Percentiles rank a stretch among this genome's conserved stretches.
phyloP scores from a whole-genome alignment of 1,140 invertebrate genomes.

The Nilaparvata lugens region DNA sequence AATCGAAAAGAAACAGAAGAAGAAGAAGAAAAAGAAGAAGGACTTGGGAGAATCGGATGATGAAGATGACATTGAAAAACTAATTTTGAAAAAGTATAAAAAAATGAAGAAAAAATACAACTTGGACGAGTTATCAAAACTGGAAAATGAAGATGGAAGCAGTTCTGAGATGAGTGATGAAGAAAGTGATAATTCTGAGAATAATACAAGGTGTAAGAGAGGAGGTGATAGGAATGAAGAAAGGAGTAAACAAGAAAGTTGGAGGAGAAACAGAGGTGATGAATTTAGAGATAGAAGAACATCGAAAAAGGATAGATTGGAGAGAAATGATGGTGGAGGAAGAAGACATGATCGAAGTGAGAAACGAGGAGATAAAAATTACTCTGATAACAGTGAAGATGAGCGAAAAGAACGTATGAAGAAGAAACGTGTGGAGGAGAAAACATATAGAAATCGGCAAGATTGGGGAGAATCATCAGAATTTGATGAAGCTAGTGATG shows the following conservation, averaged over 20 bases:
- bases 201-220: background rate
- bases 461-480: background rate
- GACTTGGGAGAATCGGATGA: too few relatives aligned
- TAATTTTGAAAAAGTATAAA: constrained; percentile 35
- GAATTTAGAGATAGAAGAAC: constrained; percentile 5
- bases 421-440: background rate
- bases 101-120: constrained; percentile 30
- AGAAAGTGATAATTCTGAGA: background rate
- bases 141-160: background rate
- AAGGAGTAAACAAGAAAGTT: background rate
- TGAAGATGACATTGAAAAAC: constrained; percentile 28
- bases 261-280: background rate
- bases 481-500: background rate
- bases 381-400: constrained; percentile 5
- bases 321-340: background rate
- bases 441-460: background rate
- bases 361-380: background rate
- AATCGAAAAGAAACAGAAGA: constrained; percentile 29
- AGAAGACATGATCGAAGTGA: background rate
- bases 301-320: background rate
- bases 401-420: background rate
- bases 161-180: background rate
- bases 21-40: constrained; percentile 30
- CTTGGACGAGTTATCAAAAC: background rate
- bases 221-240: constrained; percentile 10